Evolutionary conservation across 2,888 invertebrate species (phyloP).

Genomic region (Spodoptera exigua): DNA sequence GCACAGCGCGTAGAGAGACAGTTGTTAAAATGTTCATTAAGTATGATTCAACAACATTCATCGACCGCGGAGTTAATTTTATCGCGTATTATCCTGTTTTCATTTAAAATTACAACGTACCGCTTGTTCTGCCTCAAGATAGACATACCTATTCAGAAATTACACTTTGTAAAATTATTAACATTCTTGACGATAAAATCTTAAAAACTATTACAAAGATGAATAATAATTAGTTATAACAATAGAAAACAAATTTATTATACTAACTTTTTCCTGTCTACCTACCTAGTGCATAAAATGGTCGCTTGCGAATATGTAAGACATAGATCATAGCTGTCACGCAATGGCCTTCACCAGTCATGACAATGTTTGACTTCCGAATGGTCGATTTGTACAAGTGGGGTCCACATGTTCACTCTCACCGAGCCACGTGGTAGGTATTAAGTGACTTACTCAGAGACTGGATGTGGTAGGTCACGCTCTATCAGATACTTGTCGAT

Average conservation of each 20-base stretch:
- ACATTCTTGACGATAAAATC: no score
- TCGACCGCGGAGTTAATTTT: no score
- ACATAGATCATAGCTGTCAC: constrained; percentile 31
- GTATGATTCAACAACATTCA: no score
- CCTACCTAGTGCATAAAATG: constrained; percentile 2
- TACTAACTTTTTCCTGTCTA: constrained; percentile 8
- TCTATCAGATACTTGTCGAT: constrained; percentile 63
- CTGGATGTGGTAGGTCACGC: constrained; percentile 69
- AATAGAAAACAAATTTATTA: constrained; percentile 2
- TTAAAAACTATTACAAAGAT: no score
- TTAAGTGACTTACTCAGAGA: constrained; percentile 45
- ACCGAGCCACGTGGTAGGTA: constrained; percentile 22
- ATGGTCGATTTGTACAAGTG: constrained; percentile 34
- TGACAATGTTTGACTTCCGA: constrained; percentile 32
- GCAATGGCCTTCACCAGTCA: constrained; percentile 26
- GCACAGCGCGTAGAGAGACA: no score
- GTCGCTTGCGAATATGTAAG: constrained; percentile 14
- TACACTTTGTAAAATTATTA: no score
- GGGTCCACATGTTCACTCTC: constrained; percentile 36
- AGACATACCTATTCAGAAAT: no score
- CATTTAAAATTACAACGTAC: background rate
- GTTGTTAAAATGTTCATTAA: no score
- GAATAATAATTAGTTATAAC: no score
- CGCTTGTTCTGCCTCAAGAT: no score
- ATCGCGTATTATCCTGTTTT: no score